phyloP scores from a whole-genome alignment of 2,113 vertebrate genomes.

The Boulengeromyrus knoepffleri region DNA sequence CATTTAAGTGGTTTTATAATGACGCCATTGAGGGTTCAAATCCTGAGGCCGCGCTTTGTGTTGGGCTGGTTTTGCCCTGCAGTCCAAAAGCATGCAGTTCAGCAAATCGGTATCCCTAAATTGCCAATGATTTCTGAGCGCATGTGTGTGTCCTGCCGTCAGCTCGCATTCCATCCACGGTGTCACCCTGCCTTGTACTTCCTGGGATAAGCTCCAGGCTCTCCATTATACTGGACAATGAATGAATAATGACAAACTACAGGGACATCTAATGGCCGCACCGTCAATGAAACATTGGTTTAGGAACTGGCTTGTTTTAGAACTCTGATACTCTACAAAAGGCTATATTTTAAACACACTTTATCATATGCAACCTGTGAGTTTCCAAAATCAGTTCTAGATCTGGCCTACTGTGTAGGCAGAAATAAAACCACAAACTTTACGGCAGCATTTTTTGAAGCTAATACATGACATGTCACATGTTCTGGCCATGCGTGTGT shows the following conservation, averaged over 20 bases:
- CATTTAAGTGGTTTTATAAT: not conserved
- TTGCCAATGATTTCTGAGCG: not conserved
- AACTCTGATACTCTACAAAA: not conserved
- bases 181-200: not conserved
- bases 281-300: not conserved
- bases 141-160: not conserved
- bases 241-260: not conserved
- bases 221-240: not conserved
- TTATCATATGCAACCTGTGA: not conserved
- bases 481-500: not conserved
- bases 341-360: not conserved
- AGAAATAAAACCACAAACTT: not conserved
- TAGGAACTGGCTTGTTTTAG: not conserved
- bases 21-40: not conserved
- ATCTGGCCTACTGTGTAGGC: not conserved
- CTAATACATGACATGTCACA: not conserved
- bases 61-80: not conserved
- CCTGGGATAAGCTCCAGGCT: not conserved
- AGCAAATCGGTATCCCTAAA: not conserved
- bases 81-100: not conserved
- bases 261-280: not conserved
- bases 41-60: not conserved
- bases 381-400: not conserved
- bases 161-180: not conserved
- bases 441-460: not conserved